Conservation (phyloP, 1,140 invertebrate species). For the Drepana arcuata region DNA sequence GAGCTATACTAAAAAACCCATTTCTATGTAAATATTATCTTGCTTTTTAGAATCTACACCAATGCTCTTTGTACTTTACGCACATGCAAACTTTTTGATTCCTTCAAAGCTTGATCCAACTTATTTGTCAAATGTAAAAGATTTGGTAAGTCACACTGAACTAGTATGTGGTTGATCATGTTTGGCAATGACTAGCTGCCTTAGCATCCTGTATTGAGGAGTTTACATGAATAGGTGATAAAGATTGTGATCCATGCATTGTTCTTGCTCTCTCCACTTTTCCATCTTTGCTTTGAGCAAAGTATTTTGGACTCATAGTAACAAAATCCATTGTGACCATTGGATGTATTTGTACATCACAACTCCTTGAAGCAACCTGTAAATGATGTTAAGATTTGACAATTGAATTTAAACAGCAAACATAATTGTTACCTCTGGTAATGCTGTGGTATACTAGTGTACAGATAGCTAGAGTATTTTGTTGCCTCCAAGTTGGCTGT, state of each 20-base stretch:
- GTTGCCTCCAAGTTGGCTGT: too few species aligned
- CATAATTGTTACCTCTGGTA: too few species aligned
- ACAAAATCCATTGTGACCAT: conserved; percentile 52
- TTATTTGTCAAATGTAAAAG: conserved; percentile 55
- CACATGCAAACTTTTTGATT: conserved; percentile 66
- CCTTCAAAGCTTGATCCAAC: conserved; percentile 58
- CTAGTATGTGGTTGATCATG: conserved; percentile 41
- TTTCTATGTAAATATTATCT: too few species aligned
- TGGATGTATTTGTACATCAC: conserved; percentile 40
- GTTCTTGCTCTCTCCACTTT: conserved; percentile 11
- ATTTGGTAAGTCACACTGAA: conserved; percentile 62
- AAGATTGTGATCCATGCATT: conserved; percentile 9
- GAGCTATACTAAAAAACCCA: too few species aligned
- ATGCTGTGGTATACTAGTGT: too few species aligned
- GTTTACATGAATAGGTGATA: conserved; percentile 25
- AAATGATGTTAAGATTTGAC: conserved; percentile 13
- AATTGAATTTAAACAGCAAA: too few species aligned
- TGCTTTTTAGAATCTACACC: too few species aligned
- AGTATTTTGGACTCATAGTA: conserved; percentile 39
- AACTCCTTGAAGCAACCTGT: conserved; percentile 40
- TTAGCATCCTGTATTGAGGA: conserved; percentile 42
- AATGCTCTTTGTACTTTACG: conserved; percentile 62
- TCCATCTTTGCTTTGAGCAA: conserved; percentile 20
- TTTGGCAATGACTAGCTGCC: conserved; percentile 54
- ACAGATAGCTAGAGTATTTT: too few species aligned